Evolutionary conservation across 2,797 vertebrate genomes (phyloP), one percentile per base, ranked within the genome.

Genomic region (Myotis daubentonii): DNA sequence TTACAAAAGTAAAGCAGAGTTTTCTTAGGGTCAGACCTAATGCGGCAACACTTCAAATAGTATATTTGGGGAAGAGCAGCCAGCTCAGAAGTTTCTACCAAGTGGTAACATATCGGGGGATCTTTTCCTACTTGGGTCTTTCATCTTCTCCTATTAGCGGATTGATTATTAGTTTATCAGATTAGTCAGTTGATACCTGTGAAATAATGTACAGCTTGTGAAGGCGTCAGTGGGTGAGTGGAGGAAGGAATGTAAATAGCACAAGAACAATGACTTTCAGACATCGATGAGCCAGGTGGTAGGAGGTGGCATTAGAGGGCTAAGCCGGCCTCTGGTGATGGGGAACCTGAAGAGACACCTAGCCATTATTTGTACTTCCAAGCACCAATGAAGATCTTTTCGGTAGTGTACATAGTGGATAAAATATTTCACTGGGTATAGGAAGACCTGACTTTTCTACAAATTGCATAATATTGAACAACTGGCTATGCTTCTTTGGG

Each of bases 101-200:
- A 81, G 2, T 15, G 8, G 3, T 75, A 71, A 82, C 19, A 4
- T 5, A 44, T 4, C 8, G 3, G 6, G 25, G 13, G 23, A n/a
- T 25, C 20, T 85, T 75, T 82, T 85, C 49, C 55, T 85, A 10
- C 62, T 83, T 90, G 51, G 19, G 28, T 3, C 80, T 95, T 91
- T 84, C 19, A 71, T 41, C n/a, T 55, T 82, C 47, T 93, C 28
- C 16, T 8, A 13, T 74, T 20, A 78, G 25, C 36, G 75, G 36
- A 87, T 3, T 53, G 53, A 92, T 93, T 89, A 89, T 36, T 75
- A 36, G 8, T 93, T 87, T 36, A 87, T 60, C 66, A 68, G 33
- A 33, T 80, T 33, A 83, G 65, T 62, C 60, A 55, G 28, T 17
- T 79, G 41, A 55, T 70, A 78, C 76, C 81, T 95, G 16, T 82